Evolutionary conservation across 2,113 vertebrate species (phyloP).

Genomic region (Eptesicus fuscus): DNA sequence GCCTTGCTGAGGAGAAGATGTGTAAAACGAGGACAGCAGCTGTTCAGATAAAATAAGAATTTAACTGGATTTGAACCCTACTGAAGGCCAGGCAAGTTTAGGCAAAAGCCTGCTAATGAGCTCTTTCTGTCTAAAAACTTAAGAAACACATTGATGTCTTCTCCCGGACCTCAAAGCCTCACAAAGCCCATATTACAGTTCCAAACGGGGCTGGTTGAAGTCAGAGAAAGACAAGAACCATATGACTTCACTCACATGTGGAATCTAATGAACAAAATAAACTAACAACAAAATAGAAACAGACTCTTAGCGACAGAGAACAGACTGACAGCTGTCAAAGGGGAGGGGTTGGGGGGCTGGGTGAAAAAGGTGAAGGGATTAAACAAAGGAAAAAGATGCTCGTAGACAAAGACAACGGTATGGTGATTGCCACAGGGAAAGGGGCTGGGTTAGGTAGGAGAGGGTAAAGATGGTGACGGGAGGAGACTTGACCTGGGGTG

Average conservation of each 20-base stretch:
- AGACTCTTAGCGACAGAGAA: neutral
- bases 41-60: constrained; percentile 27
- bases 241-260: neutral
- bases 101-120: neutral
- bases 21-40: neutral
- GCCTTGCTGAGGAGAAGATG: neutral
- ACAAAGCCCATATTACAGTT: neutral
- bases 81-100: constrained; percentile 29
- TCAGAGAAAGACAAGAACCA: neutral
- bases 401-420: neutral
- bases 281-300: neutral
- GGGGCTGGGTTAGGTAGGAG: neutral
- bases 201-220: neutral
- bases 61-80: constrained; percentile 52
- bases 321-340: neutral
- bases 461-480: neutral
- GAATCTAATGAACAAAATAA: neutral
- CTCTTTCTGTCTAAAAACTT: neutral
- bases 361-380: neutral
- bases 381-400: neutral
- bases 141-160: neutral
- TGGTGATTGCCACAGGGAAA: neutral
- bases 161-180: neutral
- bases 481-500: neutral
- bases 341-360: neutral